These are phyloP conservation scores for Neolamprologus modestus DNA, from an alignment of 2,113 vertebrate genomes.

Conservation along the genomic window DNA sequence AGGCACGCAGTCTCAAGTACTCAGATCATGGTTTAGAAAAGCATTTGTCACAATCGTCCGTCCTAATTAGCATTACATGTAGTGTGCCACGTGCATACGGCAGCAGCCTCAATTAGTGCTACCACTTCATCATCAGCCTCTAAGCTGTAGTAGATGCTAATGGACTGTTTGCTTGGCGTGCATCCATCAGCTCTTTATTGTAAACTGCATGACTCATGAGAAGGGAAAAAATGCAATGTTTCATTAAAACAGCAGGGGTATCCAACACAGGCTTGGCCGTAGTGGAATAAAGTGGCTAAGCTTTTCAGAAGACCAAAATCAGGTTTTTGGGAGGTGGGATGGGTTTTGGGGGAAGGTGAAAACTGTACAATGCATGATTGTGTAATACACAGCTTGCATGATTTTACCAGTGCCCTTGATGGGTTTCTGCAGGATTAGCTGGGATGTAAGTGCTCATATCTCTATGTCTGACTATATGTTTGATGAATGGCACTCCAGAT, in stretches of 20 bases:
- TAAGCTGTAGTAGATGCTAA: constrained; percentile 27
- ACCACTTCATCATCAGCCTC: constrained; percentile 38
- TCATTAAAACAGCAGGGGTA: not conserved
- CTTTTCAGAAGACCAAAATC: not conserved
- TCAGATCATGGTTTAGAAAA: not conserved
- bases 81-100: not conserved
- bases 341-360: not conserved
- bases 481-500: constrained; percentile 42
- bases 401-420: not conserved
- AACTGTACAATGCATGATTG: not conserved
- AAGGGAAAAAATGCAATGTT: not conserved
- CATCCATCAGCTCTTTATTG: constrained; percentile 41
- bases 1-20: not conserved
- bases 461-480: constrained; percentile 22
- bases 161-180: constrained; percentile 21
- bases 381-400: constrained; percentile 6
- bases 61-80: constrained; percentile 37
- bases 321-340: not conserved
- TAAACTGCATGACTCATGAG: constrained; percentile 14
- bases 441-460: not conserved
- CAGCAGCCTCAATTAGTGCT: constrained; percentile 41
- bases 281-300: not conserved
- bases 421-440: constrained; percentile 30
- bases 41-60: constrained; percentile 12
- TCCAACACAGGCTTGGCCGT: not conserved